These are phyloP conservation scores for Protosalanx chinensis DNA, from an alignment of 2,797 vertebrate species.

Conservation along the genomic window DNA sequence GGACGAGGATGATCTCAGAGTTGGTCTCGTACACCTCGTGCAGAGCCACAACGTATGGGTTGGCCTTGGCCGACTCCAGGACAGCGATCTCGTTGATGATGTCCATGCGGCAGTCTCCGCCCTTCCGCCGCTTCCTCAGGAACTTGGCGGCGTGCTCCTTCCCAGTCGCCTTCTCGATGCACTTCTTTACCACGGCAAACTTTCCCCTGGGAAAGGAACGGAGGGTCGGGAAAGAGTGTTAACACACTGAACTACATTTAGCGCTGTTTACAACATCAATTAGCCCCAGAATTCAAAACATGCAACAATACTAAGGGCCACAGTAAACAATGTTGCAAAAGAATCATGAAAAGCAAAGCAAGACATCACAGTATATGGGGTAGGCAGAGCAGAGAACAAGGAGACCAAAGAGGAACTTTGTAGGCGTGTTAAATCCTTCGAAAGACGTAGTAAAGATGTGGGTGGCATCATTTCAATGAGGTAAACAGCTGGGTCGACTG, in stretches of 20 bases:
- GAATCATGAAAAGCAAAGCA: not conserved
- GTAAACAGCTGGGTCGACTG: slow-evolving; percentile 5
- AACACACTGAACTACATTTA: slow-evolving; percentile 27
- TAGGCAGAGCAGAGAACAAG: slow-evolving; percentile 21
- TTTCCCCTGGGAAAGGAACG: slow-evolving; percentile 73
- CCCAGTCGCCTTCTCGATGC: slow-evolving; percentile 77
- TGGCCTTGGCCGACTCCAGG: slow-evolving; percentile 77
- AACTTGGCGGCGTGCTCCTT: slow-evolving; percentile 83
- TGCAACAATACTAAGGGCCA: not conserved
- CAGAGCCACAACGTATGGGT: slow-evolving; percentile 77
- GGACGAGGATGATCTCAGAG: slow-evolving; percentile 78
- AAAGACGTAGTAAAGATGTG: slow-evolving; percentile 35
- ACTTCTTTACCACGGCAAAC: slow-evolving; percentile 85
- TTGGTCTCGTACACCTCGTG: slow-evolving; percentile 81
- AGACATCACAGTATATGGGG: slow-evolving; percentile 34
- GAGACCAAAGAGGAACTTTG: slow-evolving; percentile 27
- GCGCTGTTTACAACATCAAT: not conserved
- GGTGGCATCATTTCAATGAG: slow-evolving; percentile 47
- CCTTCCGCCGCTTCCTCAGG: slow-evolving; percentile 79
- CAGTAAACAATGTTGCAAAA: not conserved
- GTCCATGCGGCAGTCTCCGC: slow-evolving; percentile 78
- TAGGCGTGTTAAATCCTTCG: slow-evolving; percentile 21
- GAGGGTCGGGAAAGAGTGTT: not conserved
- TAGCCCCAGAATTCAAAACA: too few relatives aligned
- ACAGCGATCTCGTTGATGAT: slow-evolving; percentile 82